These are phyloP conservation scores for Bathynomus jamesi DNA, from an alignment of 1,140 invertebrate species.

Conservation along the genomic window DNA sequence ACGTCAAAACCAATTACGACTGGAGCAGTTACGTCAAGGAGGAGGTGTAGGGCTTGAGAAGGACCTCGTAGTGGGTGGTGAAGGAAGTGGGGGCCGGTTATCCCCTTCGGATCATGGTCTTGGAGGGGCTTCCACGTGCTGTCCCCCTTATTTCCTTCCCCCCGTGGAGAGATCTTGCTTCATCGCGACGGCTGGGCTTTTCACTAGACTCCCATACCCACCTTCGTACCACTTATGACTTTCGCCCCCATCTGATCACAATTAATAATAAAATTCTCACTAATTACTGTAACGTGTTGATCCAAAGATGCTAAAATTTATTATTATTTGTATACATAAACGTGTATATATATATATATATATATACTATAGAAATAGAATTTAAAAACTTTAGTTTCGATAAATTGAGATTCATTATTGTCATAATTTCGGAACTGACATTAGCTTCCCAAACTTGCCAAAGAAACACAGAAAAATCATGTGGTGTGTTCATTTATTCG, in stretches of 20 bases:
- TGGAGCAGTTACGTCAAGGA: slow-evolving; percentile 76
- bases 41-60: slow-evolving; percentile 20
- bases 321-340: too few species aligned
- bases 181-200: slow-evolving; percentile 35
- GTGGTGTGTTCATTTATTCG: too few species aligned
- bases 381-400: too few species aligned
- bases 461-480: too few species aligned
- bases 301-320: too few species aligned
- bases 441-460: too few species aligned
- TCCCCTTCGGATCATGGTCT: slow-evolving; percentile 16
- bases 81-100: slow-evolving; percentile 27
- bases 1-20: slow-evolving; percentile 74
- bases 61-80: slow-evolving; percentile 35
- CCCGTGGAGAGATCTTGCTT: slow-evolving; percentile 34
- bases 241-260: background rate
- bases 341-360: too few species aligned
- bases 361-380: too few species aligned
- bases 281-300: too few species aligned
- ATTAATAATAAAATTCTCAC: too few species aligned
- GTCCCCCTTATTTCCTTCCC: slow-evolving; percentile 29
- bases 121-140: slow-evolving; percentile 23
- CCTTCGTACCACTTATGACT: slow-evolving; percentile 33
- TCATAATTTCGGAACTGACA: too few species aligned
- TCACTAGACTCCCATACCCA: slow-evolving; percentile 30
- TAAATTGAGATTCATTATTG: too few species aligned